Evolutionary conservation across 2,797 vertebrate species (phyloP).

Genomic region (Neoniphon sammara): DNA sequence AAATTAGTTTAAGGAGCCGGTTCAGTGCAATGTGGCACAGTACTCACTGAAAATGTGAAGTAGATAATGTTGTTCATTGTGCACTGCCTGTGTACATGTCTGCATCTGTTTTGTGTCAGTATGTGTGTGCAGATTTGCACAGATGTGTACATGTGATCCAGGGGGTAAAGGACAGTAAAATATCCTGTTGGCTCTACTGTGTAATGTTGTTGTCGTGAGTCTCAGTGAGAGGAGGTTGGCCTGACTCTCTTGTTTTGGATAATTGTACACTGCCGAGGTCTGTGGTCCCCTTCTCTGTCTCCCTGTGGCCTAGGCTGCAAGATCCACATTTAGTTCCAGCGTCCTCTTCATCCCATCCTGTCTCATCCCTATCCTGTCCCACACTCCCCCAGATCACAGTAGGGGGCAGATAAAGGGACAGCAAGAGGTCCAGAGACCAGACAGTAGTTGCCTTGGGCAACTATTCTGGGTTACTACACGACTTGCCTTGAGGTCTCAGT

Average conservation of each 20-base stretch:
- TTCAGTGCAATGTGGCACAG: constrained; percentile 4
- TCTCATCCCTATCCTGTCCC: constrained; percentile 74
- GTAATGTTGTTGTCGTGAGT: constrained; percentile 76
- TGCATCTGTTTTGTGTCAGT: constrained; percentile 13
- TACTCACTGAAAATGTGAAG: constrained; percentile 23
- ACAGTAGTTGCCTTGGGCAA: constrained; percentile 37
- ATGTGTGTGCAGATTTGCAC: constrained; percentile 41
- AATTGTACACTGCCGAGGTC: constrained; percentile 85
- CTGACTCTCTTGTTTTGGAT: constrained; percentile 86
- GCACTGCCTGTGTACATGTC: neutral
- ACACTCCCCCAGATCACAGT: constrained; percentile 51
- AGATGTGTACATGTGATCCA: constrained; percentile 49
- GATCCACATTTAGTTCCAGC: constrained; percentile 84
- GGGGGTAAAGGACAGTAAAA: constrained; percentile 65
- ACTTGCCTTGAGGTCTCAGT: constrained; percentile 15
- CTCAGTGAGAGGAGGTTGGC: constrained; percentile 81
- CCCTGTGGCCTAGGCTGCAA: constrained; percentile 82
- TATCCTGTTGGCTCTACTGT: constrained; percentile 61
- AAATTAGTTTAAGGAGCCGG: neutral
- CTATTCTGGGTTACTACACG: neutral
- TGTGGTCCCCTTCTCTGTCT: constrained; percentile 87
- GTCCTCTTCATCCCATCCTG: constrained; percentile 79
- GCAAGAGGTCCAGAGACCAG: constrained; percentile 27
- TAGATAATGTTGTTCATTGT: constrained; percentile 6
- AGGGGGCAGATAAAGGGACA: constrained; percentile 50